These are phyloP conservation scores for Otolemur garnettii DNA, from an alignment of 2,113 vertebrate species.

Conservation along the genomic window DNA sequence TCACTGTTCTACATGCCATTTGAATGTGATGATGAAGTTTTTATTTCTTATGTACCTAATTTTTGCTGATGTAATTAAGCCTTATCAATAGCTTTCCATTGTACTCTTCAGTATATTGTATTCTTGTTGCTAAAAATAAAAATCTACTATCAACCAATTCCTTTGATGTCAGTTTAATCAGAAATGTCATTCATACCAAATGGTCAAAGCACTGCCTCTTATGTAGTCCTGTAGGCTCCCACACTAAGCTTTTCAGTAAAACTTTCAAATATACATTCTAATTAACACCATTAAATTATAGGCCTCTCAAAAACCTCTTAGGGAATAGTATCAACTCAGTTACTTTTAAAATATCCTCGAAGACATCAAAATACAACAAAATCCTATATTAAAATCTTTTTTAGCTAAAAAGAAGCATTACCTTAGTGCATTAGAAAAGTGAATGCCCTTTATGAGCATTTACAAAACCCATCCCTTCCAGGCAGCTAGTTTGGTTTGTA, in stretches of 20 bases:
- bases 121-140: constrained; percentile 84
- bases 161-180: constrained; percentile 84
- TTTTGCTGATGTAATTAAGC: constrained; percentile 70
- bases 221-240: constrained; percentile 83
- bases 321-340: constrained; percentile 83
- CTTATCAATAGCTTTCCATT: constrained; percentile 56
- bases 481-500: constrained; percentile 84
- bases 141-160: constrained; percentile 84
- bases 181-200: constrained; percentile 83
- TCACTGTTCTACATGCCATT: constrained; percentile 52
- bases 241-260: constrained; percentile 84
- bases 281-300: constrained; percentile 80
- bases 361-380: constrained; percentile 87
- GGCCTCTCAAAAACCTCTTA: constrained; percentile 79
- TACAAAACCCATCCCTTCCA: constrained; percentile 86
- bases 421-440: constrained; percentile 83
- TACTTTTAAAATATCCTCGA: constrained; percentile 83
- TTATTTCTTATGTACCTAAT: constrained; percentile 65
- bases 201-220: constrained; percentile 83
- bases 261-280: constrained; percentile 82
- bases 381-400: constrained; percentile 81
- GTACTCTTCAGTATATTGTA: constrained; percentile 81
- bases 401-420: constrained; percentile 84
- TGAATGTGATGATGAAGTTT: constrained; percentile 54
- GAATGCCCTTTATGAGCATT: constrained; percentile 86